Evolutionary conservation across 1,140 invertebrate genomes (phyloP), one percentile per base, ranked within the genome.

Genomic region (Schlechtendalia chinensis): DNA sequence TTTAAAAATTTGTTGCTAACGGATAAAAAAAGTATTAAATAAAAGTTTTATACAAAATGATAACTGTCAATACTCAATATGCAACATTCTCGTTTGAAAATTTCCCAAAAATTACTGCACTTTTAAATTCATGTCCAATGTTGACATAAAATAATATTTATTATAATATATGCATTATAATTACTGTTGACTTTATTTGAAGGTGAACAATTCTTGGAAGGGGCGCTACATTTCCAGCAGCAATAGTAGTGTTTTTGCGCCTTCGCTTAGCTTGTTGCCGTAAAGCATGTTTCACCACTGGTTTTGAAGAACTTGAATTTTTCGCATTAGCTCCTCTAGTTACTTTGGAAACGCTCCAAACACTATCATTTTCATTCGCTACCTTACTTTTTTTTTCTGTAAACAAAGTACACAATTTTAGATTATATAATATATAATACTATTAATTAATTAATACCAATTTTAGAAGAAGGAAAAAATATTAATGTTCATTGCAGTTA

Each of bases 211-310:
- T 77, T 47, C 90, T 87, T 16, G 91, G 91, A 82, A 92, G 84
- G 80, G 91, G 88, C 83, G 89, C 88, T 50, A 89, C 88, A 85
- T 90, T 91, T 72, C 89, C 89, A 69, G 91, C 89, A 16, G 92
- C 92, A 83, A 91, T 91, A 29, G 90, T 91, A 17, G 90, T 91
- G 83, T 92, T 93, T 87, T 93, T 93, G 84, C 91, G 89, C 83
- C 92, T 88, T 81, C 92, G 86, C 83, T 93, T 93, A 22, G 92
- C 92, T 84, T 94, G 92, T 86, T 94, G 93, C 84, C 91, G 89
- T 81, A 92, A 83, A 75, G 91, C 90, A 86, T 91, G 91, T 84
- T 92, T 92, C 65, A 91, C 89, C 19, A 90, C 89, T 84, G 90
- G 90, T 84, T 89, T 89, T 47, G 87, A 88, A 83, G 87, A 88